These are phyloP conservation scores for Scylla paramamosain DNA, from an alignment of 1,140 invertebrate genomes.

Conservation along the genomic window DNA sequence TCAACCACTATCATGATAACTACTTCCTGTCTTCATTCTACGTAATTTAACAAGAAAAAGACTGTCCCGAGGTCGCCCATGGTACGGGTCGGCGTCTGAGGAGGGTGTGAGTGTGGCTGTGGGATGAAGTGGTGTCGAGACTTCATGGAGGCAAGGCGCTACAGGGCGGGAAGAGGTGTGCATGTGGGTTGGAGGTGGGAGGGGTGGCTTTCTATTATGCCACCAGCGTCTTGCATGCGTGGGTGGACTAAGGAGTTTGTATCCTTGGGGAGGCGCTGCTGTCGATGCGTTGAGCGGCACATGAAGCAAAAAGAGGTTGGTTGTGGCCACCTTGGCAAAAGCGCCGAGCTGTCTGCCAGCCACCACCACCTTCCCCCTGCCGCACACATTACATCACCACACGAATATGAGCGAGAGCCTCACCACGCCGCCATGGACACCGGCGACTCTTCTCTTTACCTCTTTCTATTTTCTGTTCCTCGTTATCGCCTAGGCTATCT, in stretches of 20 bases:
- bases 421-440: neutral
- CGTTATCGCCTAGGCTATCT: neutral
- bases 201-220: neutral
- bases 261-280: neutral
- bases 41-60: neutral
- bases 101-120: neutral
- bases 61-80: neutral
- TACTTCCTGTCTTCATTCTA: conserved; percentile 22
- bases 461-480: neutral
- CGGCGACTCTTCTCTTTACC: neutral
- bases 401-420: conserved; percentile 30
- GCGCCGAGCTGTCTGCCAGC: conserved; percentile 51
- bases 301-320: conserved; percentile 26
- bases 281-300: neutral
- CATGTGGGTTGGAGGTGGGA: neutral
- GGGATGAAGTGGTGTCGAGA: too few species aligned
- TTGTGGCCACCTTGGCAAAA: conserved; percentile 48
- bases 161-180: neutral
- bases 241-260: neutral
- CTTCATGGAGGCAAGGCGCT: neutral
- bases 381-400: conserved; percentile 49
- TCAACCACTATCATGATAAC: conserved; percentile 16
- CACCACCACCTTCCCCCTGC: neutral
- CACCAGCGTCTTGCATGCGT: neutral
- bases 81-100: neutral